Evolutionary conservation across 1,140 invertebrate species (phyloP).

Genomic region (Thalassaphorura encarpata): DNA sequence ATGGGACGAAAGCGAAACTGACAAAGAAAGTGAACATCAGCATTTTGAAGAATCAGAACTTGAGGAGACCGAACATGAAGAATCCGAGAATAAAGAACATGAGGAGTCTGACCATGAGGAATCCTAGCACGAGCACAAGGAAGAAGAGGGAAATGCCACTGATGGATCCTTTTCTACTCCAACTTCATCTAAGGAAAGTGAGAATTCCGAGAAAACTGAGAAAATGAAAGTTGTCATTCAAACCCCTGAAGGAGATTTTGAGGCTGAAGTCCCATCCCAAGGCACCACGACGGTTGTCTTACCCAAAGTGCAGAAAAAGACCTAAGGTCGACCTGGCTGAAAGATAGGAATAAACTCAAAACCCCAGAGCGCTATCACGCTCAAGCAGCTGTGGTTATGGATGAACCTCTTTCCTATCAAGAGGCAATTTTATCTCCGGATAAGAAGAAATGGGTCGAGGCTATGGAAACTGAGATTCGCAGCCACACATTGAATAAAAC

Average conservation of each 20-base stretch:
- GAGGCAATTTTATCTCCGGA: conserved; percentile 22
- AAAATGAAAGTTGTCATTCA: neutral
- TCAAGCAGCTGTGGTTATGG: neutral
- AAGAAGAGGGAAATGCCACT: neutral
- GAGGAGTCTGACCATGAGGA: neutral
- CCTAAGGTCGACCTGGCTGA: neutral
- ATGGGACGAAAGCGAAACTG: neutral
- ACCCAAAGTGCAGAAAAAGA: neutral
- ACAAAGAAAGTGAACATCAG: neutral
- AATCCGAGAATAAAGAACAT: neutral
- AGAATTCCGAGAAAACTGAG: neutral
- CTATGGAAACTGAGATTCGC: conserved; percentile 28
- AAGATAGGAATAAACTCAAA: neutral
- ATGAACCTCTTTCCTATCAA: conserved; percentile 19
- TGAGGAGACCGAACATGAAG: neutral
- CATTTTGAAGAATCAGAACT: neutral
- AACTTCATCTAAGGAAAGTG: neutral
- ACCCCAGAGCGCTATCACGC: too few species aligned
- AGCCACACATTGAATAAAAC: conserved; percentile 29
- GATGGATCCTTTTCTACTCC: neutral
- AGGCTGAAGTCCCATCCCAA: neutral
- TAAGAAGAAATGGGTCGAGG: conserved; percentile 18
- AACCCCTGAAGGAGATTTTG: neutral
- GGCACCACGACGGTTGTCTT: neutral
- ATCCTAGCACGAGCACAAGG: neutral